Evolutionary conservation across 2,797 vertebrate genomes (phyloP).

Genomic region (Eulemur rubriventer): DNA sequence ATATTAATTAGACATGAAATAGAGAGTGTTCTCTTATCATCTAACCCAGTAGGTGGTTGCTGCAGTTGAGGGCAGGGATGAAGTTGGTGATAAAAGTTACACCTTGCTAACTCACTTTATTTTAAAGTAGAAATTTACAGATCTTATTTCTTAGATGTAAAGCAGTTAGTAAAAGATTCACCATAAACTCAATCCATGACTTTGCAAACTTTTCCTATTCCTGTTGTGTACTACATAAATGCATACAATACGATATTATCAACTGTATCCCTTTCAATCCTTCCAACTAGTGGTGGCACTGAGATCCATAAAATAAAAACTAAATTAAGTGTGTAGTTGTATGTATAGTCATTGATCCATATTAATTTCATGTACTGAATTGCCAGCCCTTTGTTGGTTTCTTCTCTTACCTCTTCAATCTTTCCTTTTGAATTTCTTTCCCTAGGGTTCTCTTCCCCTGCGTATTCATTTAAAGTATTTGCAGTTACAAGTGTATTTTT

Average conservation of each 20-base stretch:
- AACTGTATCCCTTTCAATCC: not conserved
- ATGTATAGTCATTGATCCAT: not conserved
- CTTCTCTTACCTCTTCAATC: not conserved
- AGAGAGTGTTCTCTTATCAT: not conserved
- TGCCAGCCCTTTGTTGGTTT: not conserved
- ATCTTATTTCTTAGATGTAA: not conserved
- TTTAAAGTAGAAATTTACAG: not conserved
- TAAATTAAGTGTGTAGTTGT: slow-evolving; percentile 16
- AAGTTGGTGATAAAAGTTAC: not conserved
- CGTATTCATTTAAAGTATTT: not conserved
- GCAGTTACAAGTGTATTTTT: not conserved
- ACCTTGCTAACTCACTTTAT: slow-evolving; percentile 4
- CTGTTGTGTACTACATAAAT: not conserved
- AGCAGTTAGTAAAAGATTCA: not conserved
- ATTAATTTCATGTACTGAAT: not conserved
- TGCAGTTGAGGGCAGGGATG: not conserved
- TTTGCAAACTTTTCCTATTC: not conserved
- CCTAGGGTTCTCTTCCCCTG: not conserved
- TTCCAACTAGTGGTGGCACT: not conserved
- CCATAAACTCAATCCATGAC: not conserved
- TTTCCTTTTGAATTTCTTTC: not conserved
- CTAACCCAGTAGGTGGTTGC: not conserved
- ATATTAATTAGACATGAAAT: slow-evolving; percentile 40
- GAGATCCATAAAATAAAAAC: not conserved
- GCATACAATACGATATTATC: not conserved